Evolutionary conservation across 2,113 vertebrate species (phyloP).

Genomic region (Eupsittula cactorum): DNA sequence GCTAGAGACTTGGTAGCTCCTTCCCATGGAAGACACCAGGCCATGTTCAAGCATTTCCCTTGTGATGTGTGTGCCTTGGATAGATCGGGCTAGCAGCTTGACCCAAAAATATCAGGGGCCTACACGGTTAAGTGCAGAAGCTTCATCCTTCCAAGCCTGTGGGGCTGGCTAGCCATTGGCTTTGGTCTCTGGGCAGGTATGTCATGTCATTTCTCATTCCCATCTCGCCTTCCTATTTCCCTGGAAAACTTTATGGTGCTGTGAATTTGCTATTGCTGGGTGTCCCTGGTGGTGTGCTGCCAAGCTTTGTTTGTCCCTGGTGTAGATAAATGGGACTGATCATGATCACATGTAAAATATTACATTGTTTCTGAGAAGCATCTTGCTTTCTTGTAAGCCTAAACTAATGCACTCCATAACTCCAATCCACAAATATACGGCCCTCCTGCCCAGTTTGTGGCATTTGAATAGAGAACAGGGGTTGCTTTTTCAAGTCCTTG

Average conservation of each 20-base stretch:
- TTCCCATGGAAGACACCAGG: neutral
- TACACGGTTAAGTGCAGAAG: neutral
- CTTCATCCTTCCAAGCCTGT: neutral
- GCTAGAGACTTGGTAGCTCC: neutral
- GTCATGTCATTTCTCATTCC: neutral
- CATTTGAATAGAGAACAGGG: neutral
- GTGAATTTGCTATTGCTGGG: neutral
- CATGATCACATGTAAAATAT: neutral
- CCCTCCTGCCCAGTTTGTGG: neutral
- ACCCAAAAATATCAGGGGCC: neutral
- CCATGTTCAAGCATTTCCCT: neutral
- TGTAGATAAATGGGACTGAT: neutral
- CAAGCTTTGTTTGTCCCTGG: neutral
- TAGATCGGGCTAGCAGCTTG: neutral
- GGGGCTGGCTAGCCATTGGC: neutral
- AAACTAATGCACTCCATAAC: neutral
- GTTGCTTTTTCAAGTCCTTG: neutral
- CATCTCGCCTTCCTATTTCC: neutral
- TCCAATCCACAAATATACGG: neutral
- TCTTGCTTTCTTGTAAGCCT: neutral
- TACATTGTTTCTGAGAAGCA: neutral
- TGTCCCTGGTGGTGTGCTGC: neutral
- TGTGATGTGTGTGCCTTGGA: neutral
- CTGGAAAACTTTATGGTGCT: neutral
- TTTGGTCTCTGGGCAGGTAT: neutral